Base-by-base conservation (phyloP, 2,888 invertebrate genomes). In the Scrobipalpa atriplicella region DNA sequence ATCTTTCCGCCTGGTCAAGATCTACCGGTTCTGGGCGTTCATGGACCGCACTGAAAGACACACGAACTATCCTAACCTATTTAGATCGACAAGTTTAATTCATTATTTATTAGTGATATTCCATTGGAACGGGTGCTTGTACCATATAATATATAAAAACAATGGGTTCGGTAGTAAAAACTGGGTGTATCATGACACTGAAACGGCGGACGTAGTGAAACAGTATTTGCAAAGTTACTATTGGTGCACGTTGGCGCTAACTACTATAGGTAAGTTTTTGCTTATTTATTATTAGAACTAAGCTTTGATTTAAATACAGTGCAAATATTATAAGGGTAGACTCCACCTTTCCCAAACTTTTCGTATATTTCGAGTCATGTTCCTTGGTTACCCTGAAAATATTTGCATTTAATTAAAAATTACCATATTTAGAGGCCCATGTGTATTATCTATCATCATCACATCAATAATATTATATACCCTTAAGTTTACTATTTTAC, bases 61-160 rank as follows among this genome's bases (percentile, higher is more conserved):
- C 87, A 99, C 99, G 78, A 99, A 99, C 94, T 99, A 99, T 94
- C 99, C 99, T 74, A 99, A 99, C 94, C 94, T 99, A 82, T 98
- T 98, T 94, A 95, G 96, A 84, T 97, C 97, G 80, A 96, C 96
- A 80, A 97, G 97, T 90, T 94, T 98, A 89, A 97, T 98, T 92
- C 98, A 99, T 94, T 98, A 98, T 94, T 95, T 99, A 85, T 94
- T 99, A 93, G 98, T 98, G 93, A 98, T 99, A 92, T 99, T 99
- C 94, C 99, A 99, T 94, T 99, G 99, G 99, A 99, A 99, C 93
- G 99, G 99, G 85, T 99, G 99, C 94, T 95, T 99, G 90, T 99
- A 98, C 94, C 98, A 98, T 94, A 96, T 99, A 89, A 97, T 98
- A 87, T 96, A 97, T 94, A 97, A 98, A 94, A 98, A 98, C 94